Conservation (phyloP, 2,113 vertebrate genomes). For the Stigmatopora nigra region DNA sequence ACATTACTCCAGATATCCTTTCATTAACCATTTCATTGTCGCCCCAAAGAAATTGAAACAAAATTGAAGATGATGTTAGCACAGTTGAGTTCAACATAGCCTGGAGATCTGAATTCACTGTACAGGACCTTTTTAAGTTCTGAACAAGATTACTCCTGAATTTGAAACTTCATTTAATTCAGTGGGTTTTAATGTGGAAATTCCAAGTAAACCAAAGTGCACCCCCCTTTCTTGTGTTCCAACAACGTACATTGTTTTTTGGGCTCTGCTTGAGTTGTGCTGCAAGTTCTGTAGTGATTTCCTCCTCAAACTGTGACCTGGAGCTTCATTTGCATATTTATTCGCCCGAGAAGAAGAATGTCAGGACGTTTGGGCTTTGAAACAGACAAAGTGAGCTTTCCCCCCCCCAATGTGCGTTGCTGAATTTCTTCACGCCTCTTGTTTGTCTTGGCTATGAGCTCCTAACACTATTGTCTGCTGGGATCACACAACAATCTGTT, state of each 20-base stretch:
- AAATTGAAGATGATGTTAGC: background rate
- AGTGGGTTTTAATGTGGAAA: slow-evolving; percentile 11
- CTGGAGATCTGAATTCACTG: background rate
- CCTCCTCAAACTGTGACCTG: slow-evolving; percentile 46
- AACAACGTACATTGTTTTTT: slow-evolving; percentile 11
- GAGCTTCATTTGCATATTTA: slow-evolving; percentile 26
- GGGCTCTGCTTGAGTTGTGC: slow-evolving; percentile 27
- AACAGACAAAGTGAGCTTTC: slow-evolving; percentile 47
- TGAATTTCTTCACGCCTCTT: slow-evolving; percentile 55
- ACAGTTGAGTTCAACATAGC: background rate
- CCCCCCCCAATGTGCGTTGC: slow-evolving; percentile 54
- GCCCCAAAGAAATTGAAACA: background rate
- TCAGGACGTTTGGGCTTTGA: slow-evolving; percentile 39
- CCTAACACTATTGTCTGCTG: slow-evolving; percentile 67
- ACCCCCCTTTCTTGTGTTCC: slow-evolving; percentile 16
- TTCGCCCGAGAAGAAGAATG: slow-evolving; percentile 23
- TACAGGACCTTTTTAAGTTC: background rate
- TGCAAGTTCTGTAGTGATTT: slow-evolving; percentile 43
- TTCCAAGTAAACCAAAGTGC: slow-evolving; percentile 63
- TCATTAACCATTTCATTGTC: too few species aligned
- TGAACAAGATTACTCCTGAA: background rate
- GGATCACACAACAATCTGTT: slow-evolving; percentile 57
- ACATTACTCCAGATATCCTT: too few species aligned
- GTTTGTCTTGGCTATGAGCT: slow-evolving; percentile 60
- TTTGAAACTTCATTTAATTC: background rate